Conservation (phyloP, 2,888 invertebrate species). For the Amaurobius ferox region DNA sequence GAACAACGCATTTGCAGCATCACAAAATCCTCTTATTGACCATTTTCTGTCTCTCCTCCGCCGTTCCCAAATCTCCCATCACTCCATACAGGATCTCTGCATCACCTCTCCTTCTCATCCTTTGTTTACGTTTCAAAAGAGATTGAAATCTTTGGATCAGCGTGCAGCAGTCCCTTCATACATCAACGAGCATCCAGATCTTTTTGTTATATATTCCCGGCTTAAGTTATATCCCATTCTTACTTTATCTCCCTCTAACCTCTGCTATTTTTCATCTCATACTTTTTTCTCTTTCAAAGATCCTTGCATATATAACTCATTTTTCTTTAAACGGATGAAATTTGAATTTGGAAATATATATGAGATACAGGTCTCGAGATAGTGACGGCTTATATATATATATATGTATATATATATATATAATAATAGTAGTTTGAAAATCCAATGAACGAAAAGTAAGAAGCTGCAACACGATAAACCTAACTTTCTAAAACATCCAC, state of each 20-base stretch:
- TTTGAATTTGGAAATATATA: neutral
- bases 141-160: neutral
- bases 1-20: too few species aligned
- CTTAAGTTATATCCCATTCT: neutral
- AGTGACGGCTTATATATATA: too few species aligned
- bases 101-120: neutral
- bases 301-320: neutral
- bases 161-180: neutral
- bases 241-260: neutral
- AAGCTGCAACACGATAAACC: too few species aligned
- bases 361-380: too few species aligned
- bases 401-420: too few species aligned
- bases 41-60: neutral
- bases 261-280: neutral
- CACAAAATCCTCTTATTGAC: too few species aligned
- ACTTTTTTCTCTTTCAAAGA: neutral
- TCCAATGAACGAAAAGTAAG: too few species aligned
- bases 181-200: neutral
- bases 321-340: neutral
- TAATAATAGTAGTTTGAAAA: too few species aligned
- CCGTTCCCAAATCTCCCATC: neutral
- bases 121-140: neutral
- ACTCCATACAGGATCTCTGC: neutral
- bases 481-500: too few species aligned
- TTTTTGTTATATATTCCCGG: neutral